Evolutionary conservation across 1,140 invertebrate genomes (phyloP).

Genomic region (Drosophila nasuta): DNA sequence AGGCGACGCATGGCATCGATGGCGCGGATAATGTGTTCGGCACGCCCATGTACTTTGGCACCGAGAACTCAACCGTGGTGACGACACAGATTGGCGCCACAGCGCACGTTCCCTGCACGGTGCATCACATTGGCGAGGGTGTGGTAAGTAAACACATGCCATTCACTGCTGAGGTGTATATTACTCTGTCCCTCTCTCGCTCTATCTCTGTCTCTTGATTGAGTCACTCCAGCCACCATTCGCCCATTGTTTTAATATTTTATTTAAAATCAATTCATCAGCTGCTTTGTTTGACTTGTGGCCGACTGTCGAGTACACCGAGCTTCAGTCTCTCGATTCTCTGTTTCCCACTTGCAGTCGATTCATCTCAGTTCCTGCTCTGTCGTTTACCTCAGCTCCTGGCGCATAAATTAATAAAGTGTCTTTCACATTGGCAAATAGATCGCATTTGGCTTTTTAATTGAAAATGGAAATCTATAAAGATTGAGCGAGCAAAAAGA

Average conservation of each 20-base stretch:
- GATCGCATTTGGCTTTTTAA: constrained; percentile 42
- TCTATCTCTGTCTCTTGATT: neutral
- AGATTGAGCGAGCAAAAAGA: constrained; percentile 21
- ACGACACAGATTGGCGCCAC: constrained; percentile 93
- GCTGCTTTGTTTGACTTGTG: constrained; percentile 61
- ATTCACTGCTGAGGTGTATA: neutral
- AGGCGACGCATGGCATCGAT: constrained; percentile 58
- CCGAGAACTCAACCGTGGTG: constrained; percentile 92
- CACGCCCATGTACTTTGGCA: constrained; percentile 89
- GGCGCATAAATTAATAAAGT: constrained; percentile 51
- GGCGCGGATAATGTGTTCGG: constrained; percentile 74
- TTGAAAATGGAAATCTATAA: constrained; percentile 60
- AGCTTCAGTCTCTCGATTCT: constrained; percentile 6
- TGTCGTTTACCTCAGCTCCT: neutral
- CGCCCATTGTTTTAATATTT: constrained; percentile 69
- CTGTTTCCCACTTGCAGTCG: constrained; percentile 4
- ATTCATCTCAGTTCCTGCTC: neutral
- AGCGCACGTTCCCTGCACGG: constrained; percentile 92
- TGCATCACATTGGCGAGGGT: constrained; percentile 93
- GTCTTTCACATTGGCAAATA: constrained; percentile 44
- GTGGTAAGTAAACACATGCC: constrained; percentile 88
- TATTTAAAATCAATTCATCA: constrained; percentile 76
- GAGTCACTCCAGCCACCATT: constrained; percentile 24
- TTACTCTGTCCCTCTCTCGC: neutral
- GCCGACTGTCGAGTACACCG: neutral